phyloP scores from a whole-genome alignment of 2,113 vertebrate species.

The Oryzias melastigma region DNA sequence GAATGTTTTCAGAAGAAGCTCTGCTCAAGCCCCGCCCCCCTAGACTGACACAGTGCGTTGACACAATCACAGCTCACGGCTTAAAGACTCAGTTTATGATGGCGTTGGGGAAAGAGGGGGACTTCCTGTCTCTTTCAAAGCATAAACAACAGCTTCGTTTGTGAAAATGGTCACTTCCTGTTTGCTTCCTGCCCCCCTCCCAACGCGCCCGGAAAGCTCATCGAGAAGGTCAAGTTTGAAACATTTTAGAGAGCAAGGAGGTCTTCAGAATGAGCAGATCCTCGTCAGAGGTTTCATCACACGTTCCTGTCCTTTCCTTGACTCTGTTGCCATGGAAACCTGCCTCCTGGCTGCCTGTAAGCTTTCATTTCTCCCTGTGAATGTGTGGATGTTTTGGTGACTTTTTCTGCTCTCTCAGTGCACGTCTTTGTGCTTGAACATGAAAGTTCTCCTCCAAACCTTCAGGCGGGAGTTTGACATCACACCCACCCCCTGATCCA shows the following conservation, averaged over 20 bases:
- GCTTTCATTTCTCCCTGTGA: constrained; percentile 50
- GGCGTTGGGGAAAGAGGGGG: no score
- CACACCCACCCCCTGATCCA: no score
- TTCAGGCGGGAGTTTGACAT: no score
- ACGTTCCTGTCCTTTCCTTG: constrained; percentile 3
- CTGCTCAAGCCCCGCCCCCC: no score
- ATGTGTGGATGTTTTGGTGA: neutral
- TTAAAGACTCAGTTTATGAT: no score
- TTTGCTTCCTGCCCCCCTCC: constrained; percentile 19
- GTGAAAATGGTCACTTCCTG: constrained; percentile 42
- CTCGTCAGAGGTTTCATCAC: constrained; percentile 21
- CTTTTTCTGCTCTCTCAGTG: neutral
- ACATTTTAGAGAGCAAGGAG: neutral
- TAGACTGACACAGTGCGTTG: neutral
- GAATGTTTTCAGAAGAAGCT: constrained; percentile 45
- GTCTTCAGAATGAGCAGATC: no score
- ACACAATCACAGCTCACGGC: constrained; percentile 19
- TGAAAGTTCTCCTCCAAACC: no score
- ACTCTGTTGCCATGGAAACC: constrained; percentile 66
- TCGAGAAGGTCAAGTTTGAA: neutral
- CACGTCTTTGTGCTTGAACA: neutral
- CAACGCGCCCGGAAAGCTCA: constrained; percentile 6
- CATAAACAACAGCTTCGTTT: constrained; percentile 32
- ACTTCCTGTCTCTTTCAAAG: neutral
- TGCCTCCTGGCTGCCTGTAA: constrained; percentile 37